Evolutionary conservation across 2,888 invertebrate genomes (phyloP), one percentile per base, ranked within the genome.

Genomic region (Phaonia tiefii): DNA sequence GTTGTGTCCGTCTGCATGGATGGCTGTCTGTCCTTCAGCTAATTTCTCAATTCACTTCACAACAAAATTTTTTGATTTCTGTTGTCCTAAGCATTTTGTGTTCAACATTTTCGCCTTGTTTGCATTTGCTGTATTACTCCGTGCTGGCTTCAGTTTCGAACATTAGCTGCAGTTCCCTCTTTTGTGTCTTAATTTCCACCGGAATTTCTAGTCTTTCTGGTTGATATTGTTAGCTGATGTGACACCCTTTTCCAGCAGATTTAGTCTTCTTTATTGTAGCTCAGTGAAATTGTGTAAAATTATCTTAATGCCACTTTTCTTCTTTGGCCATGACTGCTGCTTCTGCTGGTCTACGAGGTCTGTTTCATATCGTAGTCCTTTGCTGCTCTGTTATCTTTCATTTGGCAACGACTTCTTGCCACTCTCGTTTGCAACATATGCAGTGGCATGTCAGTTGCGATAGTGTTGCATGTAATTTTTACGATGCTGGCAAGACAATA

Each of bases 91-190:
- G 39, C 31, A 60, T 37, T 37, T 20, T 31, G 31, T 31, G 8
- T 31, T n/a, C 15, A 22, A 11, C 2, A 11, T 22, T 11, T 11
- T 56, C 56, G 3, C 13, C 13, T 56, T 56, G 25, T 11, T 56
- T 1, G 5, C 26, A 26, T n/a, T 56, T 25, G 56, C 10, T 26
- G 11, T 56, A 7, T 56, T 31, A 31, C 31, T 31, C 31, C 31
- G 31, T 31, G n/a, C 8, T 31, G 26, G 17, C 26, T 60, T 60
- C n/a, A 42, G 42, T 42, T 56, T 65, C 44, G 72, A 58, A 69
- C 69, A 69, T 69, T 77, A 51, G 70, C 65, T 73, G 58, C 65
- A 73, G 70, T 74, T 39, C 60, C 13, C 39, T 54, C 42, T 70
- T 56, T 76, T 31, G 31, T 69, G 46, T 56, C 54, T 42, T 63